These are phyloP conservation scores for Zosterops lateralis DNA, from an alignment of 2,113 vertebrate species.

Conservation along the genomic window DNA sequence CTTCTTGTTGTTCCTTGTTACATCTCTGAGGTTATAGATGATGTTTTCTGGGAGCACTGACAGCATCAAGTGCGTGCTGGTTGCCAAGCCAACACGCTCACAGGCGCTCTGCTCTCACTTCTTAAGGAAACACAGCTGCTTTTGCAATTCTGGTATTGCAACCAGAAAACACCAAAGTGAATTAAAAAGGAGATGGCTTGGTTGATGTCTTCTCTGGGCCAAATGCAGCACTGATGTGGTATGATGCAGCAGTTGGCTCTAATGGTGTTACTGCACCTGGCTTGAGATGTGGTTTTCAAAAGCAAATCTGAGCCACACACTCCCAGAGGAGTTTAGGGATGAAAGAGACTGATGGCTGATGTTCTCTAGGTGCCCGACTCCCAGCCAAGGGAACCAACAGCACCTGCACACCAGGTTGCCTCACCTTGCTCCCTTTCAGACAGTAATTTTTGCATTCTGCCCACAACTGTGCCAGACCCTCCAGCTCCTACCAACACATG, in stretches of 20 bases:
- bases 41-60: neutral
- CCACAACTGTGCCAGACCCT: neutral
- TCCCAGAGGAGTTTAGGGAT: neutral
- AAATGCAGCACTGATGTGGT: neutral
- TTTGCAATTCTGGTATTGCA: neutral
- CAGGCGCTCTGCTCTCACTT: neutral
- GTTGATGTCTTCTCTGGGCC: neutral
- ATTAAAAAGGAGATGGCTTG: neutral
- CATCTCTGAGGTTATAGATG: neutral
- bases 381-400: neutral
- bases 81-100: constrained; percentile 40
- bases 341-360: neutral
- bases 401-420: neutral
- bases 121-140: constrained; percentile 2
- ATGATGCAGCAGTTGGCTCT: accelerated
- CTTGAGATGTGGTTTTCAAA: accelerated
- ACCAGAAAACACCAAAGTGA: neutral
- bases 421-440: neutral
- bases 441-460: neutral
- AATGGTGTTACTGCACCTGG: neutral
- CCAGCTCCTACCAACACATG: neutral
- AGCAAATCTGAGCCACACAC: neutral
- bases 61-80: neutral
- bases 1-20: neutral
- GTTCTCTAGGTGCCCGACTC: neutral